Evolutionary conservation across 2,113 vertebrate genomes (phyloP).

Genomic region (Lota lota): DNA sequence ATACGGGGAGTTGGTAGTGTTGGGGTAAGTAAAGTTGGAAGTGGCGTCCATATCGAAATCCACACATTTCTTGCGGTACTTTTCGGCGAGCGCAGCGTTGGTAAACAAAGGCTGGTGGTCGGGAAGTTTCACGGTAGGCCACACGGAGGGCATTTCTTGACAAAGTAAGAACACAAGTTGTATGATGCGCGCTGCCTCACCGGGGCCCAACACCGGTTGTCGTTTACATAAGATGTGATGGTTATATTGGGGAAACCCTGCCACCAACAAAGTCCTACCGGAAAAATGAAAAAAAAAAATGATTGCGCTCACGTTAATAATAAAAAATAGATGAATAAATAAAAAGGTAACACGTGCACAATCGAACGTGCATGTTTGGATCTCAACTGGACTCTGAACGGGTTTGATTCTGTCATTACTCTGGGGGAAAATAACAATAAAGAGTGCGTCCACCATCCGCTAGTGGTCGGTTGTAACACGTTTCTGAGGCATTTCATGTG

Average conservation of each 20-base stretch:
- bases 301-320: constrained; percentile 62
- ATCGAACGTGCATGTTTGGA: constrained; percentile 55
- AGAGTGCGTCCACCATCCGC: background rate
- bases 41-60: background rate
- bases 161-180: background rate
- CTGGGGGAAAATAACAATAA: background rate
- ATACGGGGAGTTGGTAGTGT: constrained; percentile 92
- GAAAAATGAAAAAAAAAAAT: no score
- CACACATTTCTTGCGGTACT: background rate
- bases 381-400: constrained; percentile 7
- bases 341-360: constrained; percentile 62
- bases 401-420: background rate
- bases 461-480: no score
- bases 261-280: background rate
- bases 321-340: no score
- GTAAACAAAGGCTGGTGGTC: background rate
- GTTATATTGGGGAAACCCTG: background rate
- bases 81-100: background rate
- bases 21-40: constrained; percentile 81
- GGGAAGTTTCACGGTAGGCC: background rate
- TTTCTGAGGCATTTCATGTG: background rate
- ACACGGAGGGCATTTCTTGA: background rate
- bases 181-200: background rate
- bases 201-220: no score
- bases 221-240: background rate